These are phyloP conservation scores for Tipula confusa DNA, from an alignment of 2,888 invertebrate species.

Conservation along the genomic window DNA sequence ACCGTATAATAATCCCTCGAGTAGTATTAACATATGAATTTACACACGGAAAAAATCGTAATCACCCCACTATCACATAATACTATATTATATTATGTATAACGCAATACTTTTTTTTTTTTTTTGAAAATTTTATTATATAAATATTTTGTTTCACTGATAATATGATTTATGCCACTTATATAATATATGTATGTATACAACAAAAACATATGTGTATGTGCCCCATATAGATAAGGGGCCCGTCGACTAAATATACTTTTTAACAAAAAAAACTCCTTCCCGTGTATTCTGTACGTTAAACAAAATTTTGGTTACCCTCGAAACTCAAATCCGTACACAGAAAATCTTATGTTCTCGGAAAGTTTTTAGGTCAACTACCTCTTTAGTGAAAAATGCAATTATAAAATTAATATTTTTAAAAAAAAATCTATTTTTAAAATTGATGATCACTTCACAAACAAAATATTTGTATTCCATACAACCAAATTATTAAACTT, in stretches of 20 bases:
- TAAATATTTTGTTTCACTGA: constrained; percentile 3
- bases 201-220: background rate
- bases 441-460: constrained; percentile 3
- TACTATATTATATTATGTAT: background rate
- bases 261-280: no score
- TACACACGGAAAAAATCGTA: background rate
- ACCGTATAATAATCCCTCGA: background rate
- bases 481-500: background rate
- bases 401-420: background rate
- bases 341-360: background rate
- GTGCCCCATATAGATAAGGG: constrained; percentile 12
- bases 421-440: background rate
- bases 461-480: background rate
- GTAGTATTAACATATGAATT: background rate
- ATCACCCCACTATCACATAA: background rate
- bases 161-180: background rate
- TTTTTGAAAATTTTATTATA: no score
- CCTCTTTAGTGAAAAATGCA: background rate
- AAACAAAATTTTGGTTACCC: background rate
- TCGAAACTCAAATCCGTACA: background rate
- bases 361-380: background rate
- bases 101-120: background rate
- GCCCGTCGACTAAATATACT: background rate
- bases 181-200: background rate
- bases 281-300: background rate